Evolutionary conservation across 2,797 vertebrate genomes (phyloP), one percentile per base, ranked within the genome.

Genomic region (Carapus acus): DNA sequence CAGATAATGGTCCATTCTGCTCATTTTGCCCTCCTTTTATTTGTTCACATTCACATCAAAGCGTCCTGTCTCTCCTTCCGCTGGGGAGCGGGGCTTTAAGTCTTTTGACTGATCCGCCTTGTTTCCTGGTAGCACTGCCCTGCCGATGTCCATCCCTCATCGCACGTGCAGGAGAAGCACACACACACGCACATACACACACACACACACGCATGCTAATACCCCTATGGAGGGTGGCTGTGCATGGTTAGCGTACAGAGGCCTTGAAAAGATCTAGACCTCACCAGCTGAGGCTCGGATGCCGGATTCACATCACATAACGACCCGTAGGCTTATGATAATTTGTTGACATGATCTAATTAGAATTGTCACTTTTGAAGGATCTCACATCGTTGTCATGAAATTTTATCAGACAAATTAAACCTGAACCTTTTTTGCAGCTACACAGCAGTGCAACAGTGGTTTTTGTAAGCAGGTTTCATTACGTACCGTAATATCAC

Each of bases 11-110:
- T 71, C 69, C 77, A 72, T 75, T 79, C 76, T 72, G 49, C 73
- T 83, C 78, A 69, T 81, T 83, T 77, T 82, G 80, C 74, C 74
- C 74, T 62, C 76, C 74, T 81, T 83, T 82, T 84, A 83, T 86
- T 85, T 86, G 84, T 78, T 83, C 81, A 73, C 77, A 80, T 85
- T 76, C 81, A 86, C 83, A 84, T 87, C 84, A 87, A 87, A 87
- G 85, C 69, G 4, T 58, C 71, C 74, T 73, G 73, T 54, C 21
- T 61, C 58, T 65, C 62, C 72, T 82, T 73, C n/a, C 69, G 18
- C 23, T 47, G 71, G 78, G 80, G 77, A 80, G 73, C 68, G 7
- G 41, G 65, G 80, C 74, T 83, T 82, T 83, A 80, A 76, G 81
- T 80, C 82, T 77, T 69, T 70, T 4, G 73, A 83, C 82, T 83